phyloP scores from a whole-genome alignment of 2,888 invertebrate species.

The Caenorhabditis virilis region DNA sequence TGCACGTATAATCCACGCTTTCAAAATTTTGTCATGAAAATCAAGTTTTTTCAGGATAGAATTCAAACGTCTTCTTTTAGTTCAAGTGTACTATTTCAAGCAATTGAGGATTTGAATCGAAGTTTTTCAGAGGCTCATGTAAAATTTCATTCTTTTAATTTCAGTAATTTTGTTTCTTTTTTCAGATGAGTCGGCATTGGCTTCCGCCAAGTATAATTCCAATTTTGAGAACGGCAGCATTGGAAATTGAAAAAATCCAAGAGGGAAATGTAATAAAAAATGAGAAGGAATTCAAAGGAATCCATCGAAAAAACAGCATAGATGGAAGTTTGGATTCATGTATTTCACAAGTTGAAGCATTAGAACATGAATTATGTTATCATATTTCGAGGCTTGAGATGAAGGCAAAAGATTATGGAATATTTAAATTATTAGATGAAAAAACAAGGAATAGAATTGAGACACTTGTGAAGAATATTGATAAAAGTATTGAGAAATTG shows the following conservation, averaged over 20 bases:
- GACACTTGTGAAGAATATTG: not conserved
- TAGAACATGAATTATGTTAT: constrained; percentile 7
- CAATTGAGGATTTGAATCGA: constrained; percentile 54
- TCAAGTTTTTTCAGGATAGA: constrained; percentile 32
- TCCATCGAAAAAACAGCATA: not conserved
- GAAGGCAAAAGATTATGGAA: constrained; percentile 22
- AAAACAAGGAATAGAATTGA: not conserved
- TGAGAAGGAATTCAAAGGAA: constrained; percentile 30
- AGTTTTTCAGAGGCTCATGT: constrained; percentile 49
- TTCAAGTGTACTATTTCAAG: constrained; percentile 42
- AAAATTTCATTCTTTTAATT: not conserved
- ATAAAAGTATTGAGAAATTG: not conserved
- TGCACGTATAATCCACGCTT: no score
- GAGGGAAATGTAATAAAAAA: not conserved
- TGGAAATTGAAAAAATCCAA: constrained; percentile 29
- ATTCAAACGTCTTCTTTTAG: constrained; percentile 30
- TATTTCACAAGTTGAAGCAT: not conserved
- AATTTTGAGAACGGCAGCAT: constrained; percentile 35
- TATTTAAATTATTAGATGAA: constrained; percentile 2
- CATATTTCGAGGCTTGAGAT: constrained; percentile 11
- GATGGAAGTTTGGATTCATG: not conserved
- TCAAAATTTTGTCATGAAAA: no score
- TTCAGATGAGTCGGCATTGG: constrained; percentile 57
- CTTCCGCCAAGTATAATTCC: constrained; percentile 57
- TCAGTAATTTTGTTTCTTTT: not conserved